These are phyloP conservation scores for Egretta garzetta DNA, from an alignment of 2,113 vertebrate genomes.

Conservation along the genomic window DNA sequence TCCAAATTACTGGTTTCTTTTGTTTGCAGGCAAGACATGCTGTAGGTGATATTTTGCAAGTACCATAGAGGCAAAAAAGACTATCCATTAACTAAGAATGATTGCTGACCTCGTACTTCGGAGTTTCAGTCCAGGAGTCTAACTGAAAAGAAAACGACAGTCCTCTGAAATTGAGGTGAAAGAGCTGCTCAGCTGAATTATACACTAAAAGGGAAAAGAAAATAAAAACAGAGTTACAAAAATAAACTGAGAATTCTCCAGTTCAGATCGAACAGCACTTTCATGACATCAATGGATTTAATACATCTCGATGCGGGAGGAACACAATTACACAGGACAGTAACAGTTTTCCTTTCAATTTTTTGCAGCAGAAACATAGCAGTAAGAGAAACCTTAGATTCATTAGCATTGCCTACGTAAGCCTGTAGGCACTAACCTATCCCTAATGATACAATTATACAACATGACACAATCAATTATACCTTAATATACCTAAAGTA, in stretches of 20 bases:
- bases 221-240: background rate
- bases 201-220: conserved; percentile 82
- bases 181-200: conserved; percentile 97
- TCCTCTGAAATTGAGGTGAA: conserved; percentile 99
- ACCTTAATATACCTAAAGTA: background rate
- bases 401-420: background rate
- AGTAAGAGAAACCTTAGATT: background rate
- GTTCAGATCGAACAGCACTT: background rate
- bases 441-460: background rate
- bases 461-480: background rate
- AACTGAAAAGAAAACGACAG: conserved; percentile 98
- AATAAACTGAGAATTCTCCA: background rate
- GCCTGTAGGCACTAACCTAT: background rate
- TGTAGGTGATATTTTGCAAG: background rate
- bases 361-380: background rate
- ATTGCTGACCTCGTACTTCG: conserved; percentile 94
- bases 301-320: background rate
- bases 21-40: background rate
- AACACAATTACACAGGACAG: background rate
- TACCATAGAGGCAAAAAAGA: background rate
- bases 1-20: background rate
- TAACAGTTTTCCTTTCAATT: background rate
- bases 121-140: conserved; percentile 98
- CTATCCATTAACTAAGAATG: background rate
- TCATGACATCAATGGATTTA: background rate